phyloP scores from a whole-genome alignment of 2,113 vertebrate species.

The Acanthochromis polyacanthus region DNA sequence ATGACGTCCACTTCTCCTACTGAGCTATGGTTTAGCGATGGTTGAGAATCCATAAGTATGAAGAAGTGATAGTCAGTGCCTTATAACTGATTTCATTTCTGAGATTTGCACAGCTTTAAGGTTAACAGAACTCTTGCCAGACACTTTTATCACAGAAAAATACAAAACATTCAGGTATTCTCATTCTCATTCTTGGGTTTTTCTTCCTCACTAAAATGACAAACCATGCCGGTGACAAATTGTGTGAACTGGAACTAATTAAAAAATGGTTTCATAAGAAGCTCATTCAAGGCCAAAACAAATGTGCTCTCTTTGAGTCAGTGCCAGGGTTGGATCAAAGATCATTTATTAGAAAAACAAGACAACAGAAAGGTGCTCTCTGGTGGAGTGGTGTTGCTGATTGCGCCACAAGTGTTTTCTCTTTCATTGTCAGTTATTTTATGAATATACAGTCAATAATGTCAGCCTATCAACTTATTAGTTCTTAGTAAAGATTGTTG shows the following conservation, averaged over 20 bases:
- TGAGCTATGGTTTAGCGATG: not conserved
- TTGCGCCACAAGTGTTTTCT: not conserved
- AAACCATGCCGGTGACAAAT: not conserved
- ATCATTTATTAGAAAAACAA: not conserved
- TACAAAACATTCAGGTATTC: not conserved
- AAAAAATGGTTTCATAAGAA: not conserved
- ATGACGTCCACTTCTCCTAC: not conserved
- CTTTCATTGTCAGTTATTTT: not conserved
- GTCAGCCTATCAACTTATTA: not conserved
- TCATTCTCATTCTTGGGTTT: not conserved
- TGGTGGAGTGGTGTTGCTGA: not conserved
- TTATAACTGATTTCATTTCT: not conserved
- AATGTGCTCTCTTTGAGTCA: not conserved
- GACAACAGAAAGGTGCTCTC: not conserved
- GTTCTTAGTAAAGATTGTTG: not conserved
- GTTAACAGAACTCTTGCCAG: not conserved
- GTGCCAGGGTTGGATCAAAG: not conserved
- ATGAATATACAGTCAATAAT: not conserved
- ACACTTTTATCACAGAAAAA: not conserved
- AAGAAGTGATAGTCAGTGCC: not conserved
- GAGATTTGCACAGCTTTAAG: not conserved
- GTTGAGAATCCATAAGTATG: not conserved
- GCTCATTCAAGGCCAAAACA: not conserved
- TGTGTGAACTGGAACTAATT: not conserved
- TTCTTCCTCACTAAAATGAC: not conserved